Evolutionary conservation across 2,888 invertebrate species (phyloP).

Genomic region (Agriopis aurantiaria): DNA sequence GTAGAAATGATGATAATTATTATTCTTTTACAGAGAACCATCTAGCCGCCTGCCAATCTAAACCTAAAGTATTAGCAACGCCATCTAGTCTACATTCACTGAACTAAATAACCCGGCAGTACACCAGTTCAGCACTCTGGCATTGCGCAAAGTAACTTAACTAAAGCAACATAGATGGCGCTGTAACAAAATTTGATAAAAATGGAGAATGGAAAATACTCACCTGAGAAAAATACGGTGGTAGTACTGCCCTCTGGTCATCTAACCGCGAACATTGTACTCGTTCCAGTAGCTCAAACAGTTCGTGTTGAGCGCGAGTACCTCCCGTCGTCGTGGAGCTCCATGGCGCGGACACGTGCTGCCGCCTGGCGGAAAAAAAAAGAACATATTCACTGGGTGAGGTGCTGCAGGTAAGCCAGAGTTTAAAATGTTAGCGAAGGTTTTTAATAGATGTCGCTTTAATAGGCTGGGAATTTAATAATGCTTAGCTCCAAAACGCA

Average conservation of each 20-base stretch:
- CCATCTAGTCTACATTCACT: not conserved
- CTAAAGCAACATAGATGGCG: constrained; percentile 32
- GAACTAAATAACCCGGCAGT: not conserved
- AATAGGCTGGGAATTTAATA: not conserved
- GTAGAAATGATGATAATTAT: no score
- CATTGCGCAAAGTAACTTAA: not conserved
- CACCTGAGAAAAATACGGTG: constrained; percentile 96
- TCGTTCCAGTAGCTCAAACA: constrained; percentile 97
- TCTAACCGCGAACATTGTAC: constrained; percentile 98
- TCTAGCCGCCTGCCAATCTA: not conserved
- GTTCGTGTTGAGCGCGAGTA: constrained; percentile 89
- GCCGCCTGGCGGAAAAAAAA: constrained; percentile 85
- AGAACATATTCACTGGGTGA: constrained; percentile 46
- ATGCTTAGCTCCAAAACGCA: not conserved
- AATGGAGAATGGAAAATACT: constrained; percentile 48
- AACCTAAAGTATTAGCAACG: not conserved
- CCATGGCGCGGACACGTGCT: constrained; percentile 88
- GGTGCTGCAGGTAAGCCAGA: not conserved
- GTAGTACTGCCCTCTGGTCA: constrained; percentile 98
- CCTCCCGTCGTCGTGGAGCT: constrained; percentile 84
- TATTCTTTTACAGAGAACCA: not conserved
- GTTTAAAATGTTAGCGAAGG: not conserved
- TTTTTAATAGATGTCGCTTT: constrained; percentile 4
- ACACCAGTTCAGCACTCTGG: not conserved
- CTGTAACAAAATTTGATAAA: not conserved